These are phyloP conservation scores for Bombus superbus DNA, from an alignment of 1,140 invertebrate genomes.

Conservation along the genomic window DNA sequence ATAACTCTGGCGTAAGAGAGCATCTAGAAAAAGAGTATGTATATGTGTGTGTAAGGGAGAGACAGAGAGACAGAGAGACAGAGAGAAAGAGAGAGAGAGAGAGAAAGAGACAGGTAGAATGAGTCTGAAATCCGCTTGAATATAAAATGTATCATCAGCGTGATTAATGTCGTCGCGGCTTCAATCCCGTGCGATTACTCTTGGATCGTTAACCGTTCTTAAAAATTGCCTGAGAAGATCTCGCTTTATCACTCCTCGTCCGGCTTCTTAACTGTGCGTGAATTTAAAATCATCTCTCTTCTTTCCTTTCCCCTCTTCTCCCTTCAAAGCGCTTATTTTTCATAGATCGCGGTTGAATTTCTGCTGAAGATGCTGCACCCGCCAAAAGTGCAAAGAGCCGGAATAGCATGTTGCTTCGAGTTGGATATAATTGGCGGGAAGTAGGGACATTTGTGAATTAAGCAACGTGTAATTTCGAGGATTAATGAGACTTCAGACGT, in stretches of 20 bases:
- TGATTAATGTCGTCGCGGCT: constrained; percentile 34
- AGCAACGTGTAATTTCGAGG: not conserved
- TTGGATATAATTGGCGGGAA: too few species aligned
- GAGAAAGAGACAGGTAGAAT: not conserved
- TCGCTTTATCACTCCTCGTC: constrained; percentile 18
- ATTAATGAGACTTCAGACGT: not conserved
- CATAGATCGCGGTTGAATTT: too few species aligned
- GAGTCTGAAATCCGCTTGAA: constrained; percentile 15
- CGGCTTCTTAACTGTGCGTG: not conserved
- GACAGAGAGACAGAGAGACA: not conserved
- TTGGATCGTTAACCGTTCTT: constrained; percentile 35
- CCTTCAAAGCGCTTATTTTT: not conserved
- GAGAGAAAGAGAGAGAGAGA: not conserved
- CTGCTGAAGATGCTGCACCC: too few species aligned
- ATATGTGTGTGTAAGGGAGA: too few species aligned
- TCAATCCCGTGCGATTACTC: constrained; percentile 36
- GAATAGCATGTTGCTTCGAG: not conserved
- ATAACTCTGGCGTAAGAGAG: constrained; percentile 9
- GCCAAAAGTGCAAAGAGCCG: too few species aligned
- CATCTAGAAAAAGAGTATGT: not conserved
- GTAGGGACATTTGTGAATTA: too few species aligned
- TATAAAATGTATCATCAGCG: constrained; percentile 45
- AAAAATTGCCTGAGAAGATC: constrained; percentile 21
- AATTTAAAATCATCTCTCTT: not conserved
- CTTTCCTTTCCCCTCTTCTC: too few species aligned